Conservation (phyloP, 2,797 vertebrate genomes). For the Danio choprae region DNA sequence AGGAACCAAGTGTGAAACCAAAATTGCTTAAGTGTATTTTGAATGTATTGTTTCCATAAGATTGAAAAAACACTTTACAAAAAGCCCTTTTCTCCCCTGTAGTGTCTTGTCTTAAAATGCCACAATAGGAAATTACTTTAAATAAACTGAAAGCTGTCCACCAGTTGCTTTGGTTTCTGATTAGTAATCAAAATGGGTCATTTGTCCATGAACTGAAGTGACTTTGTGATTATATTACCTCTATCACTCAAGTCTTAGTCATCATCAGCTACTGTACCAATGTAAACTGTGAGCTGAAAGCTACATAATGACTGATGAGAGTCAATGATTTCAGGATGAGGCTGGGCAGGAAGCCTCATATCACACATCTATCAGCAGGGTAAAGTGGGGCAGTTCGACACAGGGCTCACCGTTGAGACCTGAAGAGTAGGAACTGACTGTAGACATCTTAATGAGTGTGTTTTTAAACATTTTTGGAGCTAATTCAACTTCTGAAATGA, state of each 20-base stretch:
- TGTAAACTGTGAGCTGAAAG: slow-evolving; percentile 18
- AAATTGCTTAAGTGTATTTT: too few species aligned
- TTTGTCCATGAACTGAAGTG: slow-evolving; percentile 2
- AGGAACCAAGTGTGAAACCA: too few species aligned
- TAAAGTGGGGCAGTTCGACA: neutral
- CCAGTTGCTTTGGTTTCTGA: neutral
- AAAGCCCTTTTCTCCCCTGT: too few species aligned
- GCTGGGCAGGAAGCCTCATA: slow-evolving; percentile 40
- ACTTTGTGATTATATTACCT: slow-evolving; percentile 6
- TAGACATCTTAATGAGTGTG: neutral
- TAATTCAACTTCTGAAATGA: neutral
- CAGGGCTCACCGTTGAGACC: neutral
- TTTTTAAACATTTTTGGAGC: neutral
- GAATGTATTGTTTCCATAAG: too few species aligned
- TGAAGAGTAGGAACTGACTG: neutral
- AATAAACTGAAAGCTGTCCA: neutral
- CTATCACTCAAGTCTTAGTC: slow-evolving; percentile 7
- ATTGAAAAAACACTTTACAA: too few species aligned
- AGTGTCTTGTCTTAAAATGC: neutral
- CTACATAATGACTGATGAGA: slow-evolving; percentile 33
- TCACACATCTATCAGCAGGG: slow-evolving; percentile 25
- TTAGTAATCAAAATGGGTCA: slow-evolving; percentile 3
- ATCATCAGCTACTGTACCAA: slow-evolving; percentile 43
- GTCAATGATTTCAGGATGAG: slow-evolving; percentile 8
- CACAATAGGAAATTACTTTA: slow-evolving; percentile 6